Base-by-base conservation (phyloP, 2,797 vertebrate genomes). In the Gadopsis marmoratus region DNA sequence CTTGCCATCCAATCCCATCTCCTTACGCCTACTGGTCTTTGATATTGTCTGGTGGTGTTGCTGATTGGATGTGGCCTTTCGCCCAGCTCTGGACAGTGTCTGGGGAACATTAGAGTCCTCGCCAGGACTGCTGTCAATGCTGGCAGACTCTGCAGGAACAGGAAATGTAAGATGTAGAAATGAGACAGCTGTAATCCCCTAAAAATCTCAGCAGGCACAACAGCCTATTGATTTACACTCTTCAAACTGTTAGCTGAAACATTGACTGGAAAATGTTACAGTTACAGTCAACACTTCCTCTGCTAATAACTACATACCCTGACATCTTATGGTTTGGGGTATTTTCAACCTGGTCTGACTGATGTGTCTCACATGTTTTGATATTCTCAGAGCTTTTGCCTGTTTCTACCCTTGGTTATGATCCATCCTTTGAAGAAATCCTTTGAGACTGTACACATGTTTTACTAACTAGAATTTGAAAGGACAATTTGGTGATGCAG, bases 41-140 rank as follows among this genome's bases (percentile, higher is more conserved):
- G 67, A 88, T 89, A 88, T 86, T 90, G 86, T 91, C 81, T 87
- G 58, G 60, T 73, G 76, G 65, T 80, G 70, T 71, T 68, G 41
- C 45, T 89, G 79, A 90, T 91, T 94, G 89, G 80, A 90, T 83
- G 66, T 90, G 87, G 85, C 76, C 86, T 92, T 89, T 87, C 0
- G 78, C 83, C 76, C 74, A 62, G 63, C 75, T 71, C 54, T 83
- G 85, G 68, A 71, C 81, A 78, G 50, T n/a, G 21, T 83, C 68
- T 82, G 53, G 47, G 43, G 59, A 64, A 77, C 73, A 72, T 87
- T 79, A 75, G 39, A 74, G 55, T 65, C 74, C 26, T 72, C 65
- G 76, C 82, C 61, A 35, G 63, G 60, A 56, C 26, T 87, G 72
- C 56, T 78, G 43, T 81, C 72, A 69, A 79, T 84, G 73, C 71